phyloP scores from a whole-genome alignment of 2,888 invertebrate genomes.

The Malthinus seriepunctatus region DNA sequence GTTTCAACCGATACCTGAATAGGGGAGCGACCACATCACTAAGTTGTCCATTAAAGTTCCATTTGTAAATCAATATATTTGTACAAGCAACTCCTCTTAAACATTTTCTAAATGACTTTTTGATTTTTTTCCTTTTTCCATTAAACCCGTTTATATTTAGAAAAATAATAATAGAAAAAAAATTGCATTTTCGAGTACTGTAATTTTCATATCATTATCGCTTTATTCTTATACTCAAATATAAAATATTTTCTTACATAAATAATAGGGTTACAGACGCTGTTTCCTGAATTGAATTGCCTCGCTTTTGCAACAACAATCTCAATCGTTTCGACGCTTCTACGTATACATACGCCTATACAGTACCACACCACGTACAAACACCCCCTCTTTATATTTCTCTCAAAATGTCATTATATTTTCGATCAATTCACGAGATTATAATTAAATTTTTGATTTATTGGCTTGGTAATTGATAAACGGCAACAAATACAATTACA shows the following conservation, averaged over 20 bases:
- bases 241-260: conserved; percentile 31
- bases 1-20: conserved; percentile 19
- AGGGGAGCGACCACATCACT: conserved; percentile 19
- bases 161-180: no score
- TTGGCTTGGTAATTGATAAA: no score
- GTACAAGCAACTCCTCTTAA: conserved; percentile 20
- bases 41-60: conserved; percentile 28
- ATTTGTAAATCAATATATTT: conserved; percentile 30
- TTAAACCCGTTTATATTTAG: background rate
- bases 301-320: conserved; percentile 28
- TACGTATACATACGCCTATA: no score
- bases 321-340: conserved; percentile 20
- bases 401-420: conserved; percentile 26
- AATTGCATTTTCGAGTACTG: no score
- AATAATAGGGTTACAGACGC: conserved; percentile 35
- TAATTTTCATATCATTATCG: conserved; percentile 19
- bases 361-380: no score
- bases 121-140: conserved; percentile 4
- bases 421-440: conserved; percentile 30
- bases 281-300: conserved; percentile 33
- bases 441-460: conserved; percentile 17
- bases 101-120: conserved; percentile 16
- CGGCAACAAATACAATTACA: no score
- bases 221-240: conserved; percentile 24
- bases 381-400: conserved; percentile 10